Conservation (phyloP, 2,888 invertebrate species). For the Amblyjoppa fuscipennis region DNA sequence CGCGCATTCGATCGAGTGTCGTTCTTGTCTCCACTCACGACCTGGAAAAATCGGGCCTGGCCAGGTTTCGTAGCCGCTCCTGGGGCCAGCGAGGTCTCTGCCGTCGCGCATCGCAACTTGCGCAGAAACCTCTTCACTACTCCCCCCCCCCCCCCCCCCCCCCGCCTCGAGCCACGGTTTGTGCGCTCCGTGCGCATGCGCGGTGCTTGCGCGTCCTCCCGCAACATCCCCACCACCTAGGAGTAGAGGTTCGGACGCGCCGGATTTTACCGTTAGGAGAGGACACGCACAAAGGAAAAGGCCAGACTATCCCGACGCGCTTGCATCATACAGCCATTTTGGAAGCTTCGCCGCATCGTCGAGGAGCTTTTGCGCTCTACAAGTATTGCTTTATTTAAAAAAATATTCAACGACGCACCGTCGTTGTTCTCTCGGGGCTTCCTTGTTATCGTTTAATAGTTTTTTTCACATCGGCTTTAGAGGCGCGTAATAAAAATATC, state of each 20-base stretch:
- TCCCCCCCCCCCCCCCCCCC: conserved; percentile 45
- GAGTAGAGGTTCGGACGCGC: conserved; percentile 29
- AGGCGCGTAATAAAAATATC: not conserved
- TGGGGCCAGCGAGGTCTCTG: conserved; percentile 58
- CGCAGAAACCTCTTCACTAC: conserved; percentile 62
- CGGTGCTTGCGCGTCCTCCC: conserved; percentile 81
- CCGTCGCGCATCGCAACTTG: conserved; percentile 62
- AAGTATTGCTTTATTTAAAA: conserved; percentile 23
- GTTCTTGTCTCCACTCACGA: not conserved
- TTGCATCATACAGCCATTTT: conserved; percentile 85
- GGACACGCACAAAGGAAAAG: conserved; percentile 85
- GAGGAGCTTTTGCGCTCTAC: conserved; percentile 79
- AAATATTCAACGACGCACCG: conserved; percentile 2
- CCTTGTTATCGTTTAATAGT: not conserved
- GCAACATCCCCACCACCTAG: conserved; percentile 80
- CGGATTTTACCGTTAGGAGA: conserved; percentile 79
- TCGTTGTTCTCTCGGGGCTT: conserved; percentile 15
- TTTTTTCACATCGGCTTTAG: not conserved
- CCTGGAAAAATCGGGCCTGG: conserved; percentile 61
- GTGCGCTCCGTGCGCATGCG: conserved; percentile 75
- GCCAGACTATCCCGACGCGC: conserved; percentile 82
- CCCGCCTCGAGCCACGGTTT: conserved; percentile 67
- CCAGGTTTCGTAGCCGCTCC: conserved; percentile 59
- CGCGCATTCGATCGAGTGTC: not conserved
- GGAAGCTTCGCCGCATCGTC: conserved; percentile 83